Conservation (phyloP, 2,113 vertebrate species). For the Burhinus oedicnemus region DNA sequence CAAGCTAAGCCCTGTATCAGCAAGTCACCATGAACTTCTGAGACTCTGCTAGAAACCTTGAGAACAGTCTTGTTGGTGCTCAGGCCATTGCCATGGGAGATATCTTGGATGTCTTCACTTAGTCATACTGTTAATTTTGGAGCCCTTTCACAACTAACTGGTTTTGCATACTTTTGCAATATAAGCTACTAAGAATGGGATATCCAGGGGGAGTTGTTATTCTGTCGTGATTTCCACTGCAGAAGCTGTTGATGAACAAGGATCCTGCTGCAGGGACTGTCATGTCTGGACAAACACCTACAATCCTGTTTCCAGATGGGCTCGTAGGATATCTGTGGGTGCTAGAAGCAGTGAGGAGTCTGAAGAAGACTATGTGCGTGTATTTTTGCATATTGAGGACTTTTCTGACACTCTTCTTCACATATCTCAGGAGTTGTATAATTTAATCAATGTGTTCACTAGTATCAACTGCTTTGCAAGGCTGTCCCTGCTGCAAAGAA, state of each 20-base stretch:
- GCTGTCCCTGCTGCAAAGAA: not conserved
- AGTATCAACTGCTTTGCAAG: not conserved
- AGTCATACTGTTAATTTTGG: not conserved
- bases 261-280: not conserved
- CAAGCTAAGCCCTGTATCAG: not conserved
- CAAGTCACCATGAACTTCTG: not conserved
- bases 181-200: not conserved
- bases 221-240: not conserved
- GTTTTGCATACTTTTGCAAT: not conserved
- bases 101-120: not conserved
- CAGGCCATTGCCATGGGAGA: not conserved
- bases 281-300: slow-evolving; percentile 1
- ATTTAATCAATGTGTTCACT: not conserved
- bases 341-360: not conserved
- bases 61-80: not conserved
- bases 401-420: not conserved
- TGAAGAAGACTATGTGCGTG: not conserved
- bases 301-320: slow-evolving; percentile 13
- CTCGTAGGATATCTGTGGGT: slow-evolving; percentile 1
- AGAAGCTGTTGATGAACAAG: not conserved
- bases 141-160: not conserved
- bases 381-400: not conserved
- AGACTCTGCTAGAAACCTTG: not conserved
- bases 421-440: not conserved
- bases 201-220: not conserved